Evolutionary conservation across 2,113 vertebrate species (phyloP), one percentile per base, ranked within the genome.

Genomic region (Sinosuthora webbiana): DNA sequence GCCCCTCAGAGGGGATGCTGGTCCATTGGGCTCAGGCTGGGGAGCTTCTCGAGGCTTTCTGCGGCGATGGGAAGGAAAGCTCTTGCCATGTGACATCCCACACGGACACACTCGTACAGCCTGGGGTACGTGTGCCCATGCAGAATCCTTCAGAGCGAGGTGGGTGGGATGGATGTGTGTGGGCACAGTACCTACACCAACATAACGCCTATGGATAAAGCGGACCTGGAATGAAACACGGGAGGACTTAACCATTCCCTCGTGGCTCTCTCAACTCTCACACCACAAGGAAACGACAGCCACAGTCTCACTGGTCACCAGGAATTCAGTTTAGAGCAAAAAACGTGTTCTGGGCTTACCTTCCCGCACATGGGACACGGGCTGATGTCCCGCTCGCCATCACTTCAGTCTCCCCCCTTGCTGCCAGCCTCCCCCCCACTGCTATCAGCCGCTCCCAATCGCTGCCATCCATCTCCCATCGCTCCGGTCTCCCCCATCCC

Each of bases 101-200:
- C 18, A 53, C 0, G 42, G 30, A 39, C 18, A 25, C 17, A 1
- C 10, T 6, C 1, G 0, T 2, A 15, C 2, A 17, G 20, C 15
- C 15, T 0, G 2, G 13, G 1, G 5, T 1, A 1, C 2, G 9
- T 0, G 7, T 3, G 7, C 8, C 63, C 39, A 2, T 0, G 28
- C 0, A 0, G 37, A 25, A 16, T 8, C 42, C 41, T n/a, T 3
- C 3, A 30, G 15, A 67, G 23, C 1, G 0, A 10, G 12, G 31
- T 5, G 28, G 2, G 31, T 28, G 21, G 14, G 59, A 31, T 16
- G 23, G 33, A 31, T 10, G 3, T 0, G 1, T 1, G 2, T 1
- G 37, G n/a, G 35, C 30, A 41, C 69, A 27, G 19, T 1, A 33
- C 4, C 60, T 7, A 11, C 1, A 1, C 39, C 65, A 14, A 33